Percentiles rank a stretch among this genome's conserved stretches.
Evolutionary conservation across 2,113 vertebrate species (phyloP).

Genomic region (Nematolebias whitei): DNA sequence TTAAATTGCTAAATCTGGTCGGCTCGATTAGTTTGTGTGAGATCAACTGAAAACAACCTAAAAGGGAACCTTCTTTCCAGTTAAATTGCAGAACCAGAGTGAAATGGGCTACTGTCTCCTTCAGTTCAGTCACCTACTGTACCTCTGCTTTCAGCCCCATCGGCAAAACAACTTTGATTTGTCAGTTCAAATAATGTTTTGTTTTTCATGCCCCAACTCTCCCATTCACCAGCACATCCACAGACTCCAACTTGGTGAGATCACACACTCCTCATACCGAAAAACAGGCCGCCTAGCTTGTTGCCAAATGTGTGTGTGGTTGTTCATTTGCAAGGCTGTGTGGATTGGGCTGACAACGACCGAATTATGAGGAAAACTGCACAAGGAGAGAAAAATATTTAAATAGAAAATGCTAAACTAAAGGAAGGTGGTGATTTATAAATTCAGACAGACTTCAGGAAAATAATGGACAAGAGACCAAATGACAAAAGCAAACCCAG

Average conservation of each 20-base stretch:
- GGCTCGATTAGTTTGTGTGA: no score
- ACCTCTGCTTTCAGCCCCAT: neutral
- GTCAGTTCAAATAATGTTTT: slow-evolving; percentile 34
- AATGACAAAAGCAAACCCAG: neutral
- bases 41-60: no score
- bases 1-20: no score
- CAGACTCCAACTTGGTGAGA: slow-evolving; percentile 11
- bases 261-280: slow-evolving; percentile 12
- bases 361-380: slow-evolving; percentile 4
- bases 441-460: slow-evolving; percentile 24
- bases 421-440: slow-evolving; percentile 6
- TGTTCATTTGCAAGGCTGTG: slow-evolving; percentile 23
- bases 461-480: slow-evolving; percentile 19
- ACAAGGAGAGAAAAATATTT: neutral
- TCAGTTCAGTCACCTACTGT: neutral
- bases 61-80: no score
- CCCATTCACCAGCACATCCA: slow-evolving; percentile 16
- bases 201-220: slow-evolving; percentile 16
- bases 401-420: neutral
- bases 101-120: neutral
- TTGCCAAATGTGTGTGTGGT: slow-evolving; percentile 15
- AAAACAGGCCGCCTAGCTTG: slow-evolving; percentile 10
- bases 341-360: neutral
- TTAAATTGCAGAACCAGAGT: neutral
- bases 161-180: slow-evolving; percentile 4